These are phyloP conservation scores for Ostrea edulis DNA, from an alignment of 1,140 invertebrate species.

Conservation along the genomic window DNA sequence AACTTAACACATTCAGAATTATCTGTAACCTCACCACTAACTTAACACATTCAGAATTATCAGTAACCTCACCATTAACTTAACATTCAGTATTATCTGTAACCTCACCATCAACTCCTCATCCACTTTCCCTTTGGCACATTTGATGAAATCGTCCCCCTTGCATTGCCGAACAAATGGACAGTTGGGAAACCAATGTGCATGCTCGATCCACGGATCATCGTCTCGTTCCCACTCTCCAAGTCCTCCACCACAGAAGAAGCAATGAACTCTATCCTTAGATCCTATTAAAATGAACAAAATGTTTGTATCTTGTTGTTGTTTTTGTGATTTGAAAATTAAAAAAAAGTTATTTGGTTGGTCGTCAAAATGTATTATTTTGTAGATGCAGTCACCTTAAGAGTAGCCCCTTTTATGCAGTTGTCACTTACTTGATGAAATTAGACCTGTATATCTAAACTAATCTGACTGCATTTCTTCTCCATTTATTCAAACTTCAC, in stretches of 20 bases:
- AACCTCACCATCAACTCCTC: neutral
- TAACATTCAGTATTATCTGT: too few species aligned
- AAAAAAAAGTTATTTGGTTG: neutral
- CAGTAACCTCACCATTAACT: too few species aligned
- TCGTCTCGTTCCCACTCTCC: neutral
- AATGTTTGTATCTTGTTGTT: neutral
- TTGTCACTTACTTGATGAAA: neutral
- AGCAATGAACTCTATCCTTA: neutral
- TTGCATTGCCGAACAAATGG: conserved; percentile 22
- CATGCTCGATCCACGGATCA: conserved; percentile 37
- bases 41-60: too few species aligned
- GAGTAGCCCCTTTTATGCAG: neutral
- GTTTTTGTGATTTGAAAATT: neutral
- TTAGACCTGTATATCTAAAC: neutral
- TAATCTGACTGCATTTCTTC: neutral
- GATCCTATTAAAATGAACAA: neutral
- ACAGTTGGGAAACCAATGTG: conserved; percentile 24
- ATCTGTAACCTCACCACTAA: neutral
- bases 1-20: too few species aligned
- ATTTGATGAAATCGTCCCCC: neutral
- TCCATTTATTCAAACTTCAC: neutral
- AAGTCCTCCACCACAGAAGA: conserved; percentile 11
- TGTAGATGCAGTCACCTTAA: neutral
- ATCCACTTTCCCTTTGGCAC: neutral
- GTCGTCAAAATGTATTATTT: neutral